Evolutionary conservation across 2,797 vertebrate species (phyloP).

Genomic region (Myotis vivesi): DNA sequence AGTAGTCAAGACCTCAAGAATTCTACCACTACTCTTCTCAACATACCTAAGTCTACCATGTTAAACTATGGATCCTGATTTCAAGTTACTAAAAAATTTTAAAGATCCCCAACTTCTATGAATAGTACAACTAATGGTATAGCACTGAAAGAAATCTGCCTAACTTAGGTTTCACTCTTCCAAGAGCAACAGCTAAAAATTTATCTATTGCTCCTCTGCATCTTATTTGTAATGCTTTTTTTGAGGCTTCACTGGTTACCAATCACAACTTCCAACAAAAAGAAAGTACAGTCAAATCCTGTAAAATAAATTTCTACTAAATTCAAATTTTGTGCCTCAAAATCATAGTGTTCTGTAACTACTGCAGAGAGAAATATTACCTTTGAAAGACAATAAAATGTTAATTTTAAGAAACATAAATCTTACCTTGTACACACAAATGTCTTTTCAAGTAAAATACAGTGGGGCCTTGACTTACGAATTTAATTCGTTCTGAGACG

Average conservation of each 20-base stretch:
- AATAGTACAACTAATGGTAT: background rate
- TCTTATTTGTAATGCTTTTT: constrained; percentile 37
- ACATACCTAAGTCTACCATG: background rate
- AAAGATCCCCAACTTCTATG: constrained; percentile 23
- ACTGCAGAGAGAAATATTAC: constrained; percentile 10
- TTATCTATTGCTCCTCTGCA: background rate
- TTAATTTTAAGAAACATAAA: background rate
- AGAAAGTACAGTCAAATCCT: constrained; percentile 44
- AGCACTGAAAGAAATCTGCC: background rate
- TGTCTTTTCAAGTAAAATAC: constrained; percentile 46
- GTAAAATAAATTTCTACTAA: constrained; percentile 30
- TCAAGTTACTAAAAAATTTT: constrained; percentile 9
- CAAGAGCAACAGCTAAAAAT: constrained; percentile 35
- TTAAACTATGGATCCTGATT: constrained; percentile 25
- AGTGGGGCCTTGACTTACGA: too few species aligned
- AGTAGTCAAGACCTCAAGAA: constrained; percentile 6
- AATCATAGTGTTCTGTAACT: constrained; percentile 32
- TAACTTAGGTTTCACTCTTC: constrained; percentile 41
- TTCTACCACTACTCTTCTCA: background rate
- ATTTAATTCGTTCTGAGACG: too few species aligned
- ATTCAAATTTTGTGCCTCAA: constrained; percentile 61
- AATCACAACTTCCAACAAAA: constrained; percentile 48
- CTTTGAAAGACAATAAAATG: background rate
- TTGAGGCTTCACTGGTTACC: constrained; percentile 55
- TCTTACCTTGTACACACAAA: background rate